These are phyloP conservation scores for Gadus chalcogrammus DNA, from an alignment of 2,113 vertebrate species.

Conservation along the genomic window DNA sequence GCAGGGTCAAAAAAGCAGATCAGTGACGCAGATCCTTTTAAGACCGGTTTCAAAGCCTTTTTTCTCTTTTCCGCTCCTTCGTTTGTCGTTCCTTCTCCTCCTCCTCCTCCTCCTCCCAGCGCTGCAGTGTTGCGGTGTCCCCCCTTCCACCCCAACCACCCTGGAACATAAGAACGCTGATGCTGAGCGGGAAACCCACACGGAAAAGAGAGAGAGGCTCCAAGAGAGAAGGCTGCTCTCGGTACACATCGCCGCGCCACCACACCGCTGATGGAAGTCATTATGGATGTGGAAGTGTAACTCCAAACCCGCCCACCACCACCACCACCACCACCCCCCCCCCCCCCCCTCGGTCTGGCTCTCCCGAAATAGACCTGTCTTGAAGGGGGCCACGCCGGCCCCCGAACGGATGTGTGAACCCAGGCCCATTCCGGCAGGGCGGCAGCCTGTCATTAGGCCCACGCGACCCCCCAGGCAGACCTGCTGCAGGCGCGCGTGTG, in stretches of 20 bases:
- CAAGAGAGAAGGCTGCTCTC: too few species aligned
- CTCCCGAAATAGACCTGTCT: neutral
- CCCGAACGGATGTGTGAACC: too few species aligned
- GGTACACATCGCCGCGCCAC: neutral
- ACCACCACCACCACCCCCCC: too few species aligned
- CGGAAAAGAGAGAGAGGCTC: neutral
- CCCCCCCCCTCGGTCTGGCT: too few species aligned
- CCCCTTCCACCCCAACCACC: conserved; percentile 16
- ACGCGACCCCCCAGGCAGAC: too few species aligned
- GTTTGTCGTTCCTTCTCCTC: too few species aligned
- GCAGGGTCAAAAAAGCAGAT: conserved; percentile 15
- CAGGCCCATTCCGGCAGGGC: too few species aligned
- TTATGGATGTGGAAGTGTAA: too few species aligned
- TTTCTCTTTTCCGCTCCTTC: neutral
- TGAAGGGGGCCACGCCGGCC: neutral
- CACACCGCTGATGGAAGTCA: neutral
- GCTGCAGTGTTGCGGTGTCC: conserved; percentile 21
- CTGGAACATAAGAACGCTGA: conserved; percentile 34
- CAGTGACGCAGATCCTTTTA: conserved; percentile 35
- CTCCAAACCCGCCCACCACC: too few species aligned
- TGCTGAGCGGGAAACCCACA: conserved; percentile 8
- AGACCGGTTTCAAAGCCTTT: conserved; percentile 35
- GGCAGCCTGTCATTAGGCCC: too few species aligned
- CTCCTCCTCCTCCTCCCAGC: neutral
- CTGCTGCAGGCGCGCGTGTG: neutral